Conservation (phyloP, 2,113 vertebrate genomes). For the Nesoenas mayeri region DNA sequence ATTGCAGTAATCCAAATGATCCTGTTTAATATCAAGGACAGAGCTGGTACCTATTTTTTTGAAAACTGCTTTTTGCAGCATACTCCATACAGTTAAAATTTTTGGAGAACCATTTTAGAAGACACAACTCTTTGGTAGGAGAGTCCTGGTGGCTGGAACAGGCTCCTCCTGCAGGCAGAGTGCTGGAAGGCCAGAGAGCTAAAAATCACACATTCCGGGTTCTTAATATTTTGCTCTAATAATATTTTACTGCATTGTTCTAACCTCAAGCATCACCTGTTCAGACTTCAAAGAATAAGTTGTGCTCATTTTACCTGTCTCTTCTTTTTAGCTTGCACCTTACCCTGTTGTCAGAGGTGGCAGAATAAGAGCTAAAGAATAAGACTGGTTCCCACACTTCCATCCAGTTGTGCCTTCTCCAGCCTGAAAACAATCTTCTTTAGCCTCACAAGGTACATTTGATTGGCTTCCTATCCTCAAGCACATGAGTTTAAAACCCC, state of each 20-base stretch:
- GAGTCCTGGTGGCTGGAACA: background rate
- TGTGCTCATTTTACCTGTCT: background rate
- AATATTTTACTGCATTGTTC: background rate
- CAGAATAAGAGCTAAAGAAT: background rate
- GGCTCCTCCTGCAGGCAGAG: background rate
- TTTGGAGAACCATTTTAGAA: background rate
- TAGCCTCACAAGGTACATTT: background rate
- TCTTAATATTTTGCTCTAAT: background rate
- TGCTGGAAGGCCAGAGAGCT: accelerated
- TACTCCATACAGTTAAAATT: constrained; percentile 38
- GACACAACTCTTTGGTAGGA: background rate
- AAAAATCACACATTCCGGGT: background rate
- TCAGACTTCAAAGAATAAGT: background rate
- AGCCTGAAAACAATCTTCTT: background rate
- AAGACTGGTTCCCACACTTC: background rate
- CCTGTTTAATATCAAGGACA: constrained; percentile 65
- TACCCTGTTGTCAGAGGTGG: background rate
- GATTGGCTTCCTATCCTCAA: background rate
- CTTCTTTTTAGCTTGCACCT: background rate
- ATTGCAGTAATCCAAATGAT: constrained; percentile 63
- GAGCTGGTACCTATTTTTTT: constrained; percentile 67
- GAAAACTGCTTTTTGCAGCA: constrained; percentile 65
- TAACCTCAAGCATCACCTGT: background rate
- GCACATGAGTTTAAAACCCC: background rate
- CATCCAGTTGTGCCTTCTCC: background rate